Evolutionary conservation across 2,113 vertebrate species (phyloP).

Genomic region (Talpa occidentalis): DNA sequence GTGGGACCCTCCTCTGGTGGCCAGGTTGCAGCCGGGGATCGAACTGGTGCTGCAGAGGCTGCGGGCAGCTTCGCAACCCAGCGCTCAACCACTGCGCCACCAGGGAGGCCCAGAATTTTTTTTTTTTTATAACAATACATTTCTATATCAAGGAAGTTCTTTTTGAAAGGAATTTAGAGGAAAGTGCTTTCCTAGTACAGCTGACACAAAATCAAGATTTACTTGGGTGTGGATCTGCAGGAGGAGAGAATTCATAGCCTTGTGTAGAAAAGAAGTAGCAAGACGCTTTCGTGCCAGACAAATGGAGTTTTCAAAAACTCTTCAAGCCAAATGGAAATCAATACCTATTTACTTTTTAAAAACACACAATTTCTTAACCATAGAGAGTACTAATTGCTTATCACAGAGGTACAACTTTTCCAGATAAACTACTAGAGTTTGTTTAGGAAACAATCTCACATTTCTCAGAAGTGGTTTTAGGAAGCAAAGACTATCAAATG

Average conservation of each 20-base stretch:
- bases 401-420: neutral
- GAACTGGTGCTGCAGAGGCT: too few relatives aligned
- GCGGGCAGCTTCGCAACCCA: too few relatives aligned
- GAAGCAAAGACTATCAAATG: neutral
- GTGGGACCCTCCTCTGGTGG: too few relatives aligned
- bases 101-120: too few relatives aligned
- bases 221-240: neutral
- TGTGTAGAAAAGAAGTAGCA: neutral
- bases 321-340: conserved; percentile 67
- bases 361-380: conserved; percentile 48
- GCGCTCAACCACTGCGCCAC: too few relatives aligned
- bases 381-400: conserved; percentile 55
- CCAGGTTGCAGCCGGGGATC: too few relatives aligned
- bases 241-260: neutral
- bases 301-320: conserved; percentile 37
- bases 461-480: neutral
- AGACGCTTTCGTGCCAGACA: conserved; percentile 36
- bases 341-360: conserved; percentile 64
- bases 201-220: neutral
- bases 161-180: neutral
- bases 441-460: neutral
- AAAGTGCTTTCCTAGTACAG: neutral
- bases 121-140: neutral
- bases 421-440: neutral
- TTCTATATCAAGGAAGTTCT: neutral